Evolutionary conservation across 2,797 vertebrate genomes (phyloP).

Genomic region (Uromys caudimaculatus): DNA sequence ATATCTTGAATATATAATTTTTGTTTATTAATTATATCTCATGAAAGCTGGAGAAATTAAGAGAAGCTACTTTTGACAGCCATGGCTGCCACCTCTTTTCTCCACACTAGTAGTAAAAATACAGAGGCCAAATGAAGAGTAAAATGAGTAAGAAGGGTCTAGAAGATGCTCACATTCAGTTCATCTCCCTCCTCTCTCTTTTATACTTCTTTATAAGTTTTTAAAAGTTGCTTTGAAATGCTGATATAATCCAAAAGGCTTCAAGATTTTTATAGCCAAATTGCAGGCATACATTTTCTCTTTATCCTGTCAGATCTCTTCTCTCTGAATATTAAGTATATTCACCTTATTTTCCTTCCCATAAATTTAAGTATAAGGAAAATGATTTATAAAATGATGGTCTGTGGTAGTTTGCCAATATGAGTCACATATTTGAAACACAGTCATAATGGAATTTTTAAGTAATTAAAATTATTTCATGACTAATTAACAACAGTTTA

Average conservation of each 20-base stretch:
- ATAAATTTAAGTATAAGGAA: slow-evolving; percentile 63
- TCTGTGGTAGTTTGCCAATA: slow-evolving; percentile 64
- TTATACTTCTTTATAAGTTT: slow-evolving; percentile 1
- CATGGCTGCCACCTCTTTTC: slow-evolving; percentile 5
- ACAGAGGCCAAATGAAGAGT: slow-evolving; percentile 20
- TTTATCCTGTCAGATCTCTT: slow-evolving; percentile 59
- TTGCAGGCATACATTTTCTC: slow-evolving; percentile 46
- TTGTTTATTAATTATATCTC: background rate
- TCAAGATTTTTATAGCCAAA: slow-evolving; percentile 60
- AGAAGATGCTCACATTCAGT: background rate
- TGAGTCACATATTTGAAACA: slow-evolving; percentile 68
- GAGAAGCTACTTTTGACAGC: slow-evolving; percentile 28
- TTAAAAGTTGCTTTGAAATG: slow-evolving; percentile 36
- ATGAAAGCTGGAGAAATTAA: background rate
- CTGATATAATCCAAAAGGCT: slow-evolving; percentile 61
- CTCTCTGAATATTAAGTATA: slow-evolving; percentile 61
- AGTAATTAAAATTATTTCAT: slow-evolving; percentile 79
- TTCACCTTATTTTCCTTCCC: slow-evolving; percentile 65
- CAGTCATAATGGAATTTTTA: slow-evolving; percentile 74
- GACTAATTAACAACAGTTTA: slow-evolving; percentile 78
- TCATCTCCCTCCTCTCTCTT: background rate
- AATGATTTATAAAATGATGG: slow-evolving; percentile 67
- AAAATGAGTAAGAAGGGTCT: background rate
- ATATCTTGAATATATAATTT: background rate
- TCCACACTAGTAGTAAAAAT: slow-evolving; percentile 27